Evolutionary conservation across 2,888 invertebrate genomes (phyloP).

Genomic region (Gryllus longicercus): DNA sequence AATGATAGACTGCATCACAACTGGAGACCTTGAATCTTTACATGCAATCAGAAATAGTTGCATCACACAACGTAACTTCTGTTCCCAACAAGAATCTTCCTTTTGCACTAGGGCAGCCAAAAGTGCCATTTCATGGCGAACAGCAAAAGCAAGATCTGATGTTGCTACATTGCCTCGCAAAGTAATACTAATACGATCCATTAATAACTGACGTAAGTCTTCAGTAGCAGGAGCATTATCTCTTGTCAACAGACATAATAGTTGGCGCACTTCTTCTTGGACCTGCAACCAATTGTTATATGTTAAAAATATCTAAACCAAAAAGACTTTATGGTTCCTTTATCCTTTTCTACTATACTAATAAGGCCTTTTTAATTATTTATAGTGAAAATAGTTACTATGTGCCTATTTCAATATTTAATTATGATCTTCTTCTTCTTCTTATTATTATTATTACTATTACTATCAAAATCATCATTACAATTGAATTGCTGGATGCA

Average conservation of each 20-base stretch:
- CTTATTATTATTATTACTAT: no score
- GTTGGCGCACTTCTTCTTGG: slow-evolving; percentile 83
- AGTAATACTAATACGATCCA: slow-evolving; percentile 78
- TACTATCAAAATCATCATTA: no score
- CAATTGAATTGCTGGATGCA: no score
- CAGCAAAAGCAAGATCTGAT: slow-evolving; percentile 68
- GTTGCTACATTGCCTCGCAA: slow-evolving; percentile 72
- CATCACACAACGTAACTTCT: slow-evolving; percentile 79
- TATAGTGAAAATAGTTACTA: no score
- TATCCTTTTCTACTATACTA: no score
- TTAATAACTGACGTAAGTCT: slow-evolving; percentile 76
- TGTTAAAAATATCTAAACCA: no score
- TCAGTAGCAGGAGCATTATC: slow-evolving; percentile 81
- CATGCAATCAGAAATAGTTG: slow-evolving; percentile 79
- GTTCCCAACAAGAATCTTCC: slow-evolving; percentile 94
- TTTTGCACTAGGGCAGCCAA: slow-evolving; percentile 84
- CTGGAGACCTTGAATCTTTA: slow-evolving; percentile 72
- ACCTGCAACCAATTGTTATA: slow-evolving; percentile 50
- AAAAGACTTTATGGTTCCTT: no score
- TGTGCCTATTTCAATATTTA: no score
- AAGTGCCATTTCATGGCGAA: slow-evolving; percentile 85
- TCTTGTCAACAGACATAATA: slow-evolving; percentile 82
- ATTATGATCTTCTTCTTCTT: no score
- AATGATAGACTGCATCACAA: slow-evolving; percentile 86
- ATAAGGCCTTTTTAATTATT: no score